Evolutionary conservation across 2,888 invertebrate genomes (phyloP).

Genomic region (Orthosia gracilis): DNA sequence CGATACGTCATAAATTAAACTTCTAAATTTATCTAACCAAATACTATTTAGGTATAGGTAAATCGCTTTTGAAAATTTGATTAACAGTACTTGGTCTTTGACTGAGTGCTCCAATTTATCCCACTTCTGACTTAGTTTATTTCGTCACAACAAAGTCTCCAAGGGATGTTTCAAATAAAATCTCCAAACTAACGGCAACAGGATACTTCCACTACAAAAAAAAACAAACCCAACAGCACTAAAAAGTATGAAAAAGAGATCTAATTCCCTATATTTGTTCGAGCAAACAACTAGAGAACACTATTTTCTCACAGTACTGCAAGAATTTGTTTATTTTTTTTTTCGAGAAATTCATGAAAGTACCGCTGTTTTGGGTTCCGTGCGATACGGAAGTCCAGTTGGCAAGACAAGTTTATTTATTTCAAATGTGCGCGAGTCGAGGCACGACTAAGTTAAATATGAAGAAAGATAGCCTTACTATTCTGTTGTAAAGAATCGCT

Average conservation of each 20-base stretch:
- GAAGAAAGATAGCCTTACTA: conserved; percentile 15
- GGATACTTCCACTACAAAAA: conserved; percentile 18
- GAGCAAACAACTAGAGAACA: conserved; percentile 43
- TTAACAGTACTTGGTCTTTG: too few relatives aligned
- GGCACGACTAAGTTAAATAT: conserved; percentile 26
- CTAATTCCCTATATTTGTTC: conserved; percentile 58
- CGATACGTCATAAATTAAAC: too few relatives aligned
- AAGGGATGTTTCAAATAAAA: background rate
- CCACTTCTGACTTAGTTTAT: background rate
- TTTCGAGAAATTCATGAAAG: conserved; percentile 30
- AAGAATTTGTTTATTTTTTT: conserved; percentile 49
- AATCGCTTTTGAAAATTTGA: too few relatives aligned
- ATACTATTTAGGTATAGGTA: too few relatives aligned
- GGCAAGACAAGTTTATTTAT: conserved; percentile 47
- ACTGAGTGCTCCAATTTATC: background rate
- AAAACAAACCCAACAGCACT: conserved; percentile 49
- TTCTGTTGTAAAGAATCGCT: background rate
- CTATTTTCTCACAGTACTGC: conserved; percentile 29
- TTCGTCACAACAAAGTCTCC: background rate
- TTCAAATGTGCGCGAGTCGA: conserved; percentile 27
- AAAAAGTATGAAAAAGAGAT: conserved; percentile 51
- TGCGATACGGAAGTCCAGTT: conserved; percentile 46
- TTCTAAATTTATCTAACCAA: too few relatives aligned
- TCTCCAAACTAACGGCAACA: conserved; percentile 2
- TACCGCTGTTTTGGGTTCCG: conserved; percentile 27